A percentile compares a stretch with the other conserved stretches of the same genome.
Evolutionary conservation across 2,888 invertebrate genomes (phyloP).

Genomic region (Coelinius sp.): DNA sequence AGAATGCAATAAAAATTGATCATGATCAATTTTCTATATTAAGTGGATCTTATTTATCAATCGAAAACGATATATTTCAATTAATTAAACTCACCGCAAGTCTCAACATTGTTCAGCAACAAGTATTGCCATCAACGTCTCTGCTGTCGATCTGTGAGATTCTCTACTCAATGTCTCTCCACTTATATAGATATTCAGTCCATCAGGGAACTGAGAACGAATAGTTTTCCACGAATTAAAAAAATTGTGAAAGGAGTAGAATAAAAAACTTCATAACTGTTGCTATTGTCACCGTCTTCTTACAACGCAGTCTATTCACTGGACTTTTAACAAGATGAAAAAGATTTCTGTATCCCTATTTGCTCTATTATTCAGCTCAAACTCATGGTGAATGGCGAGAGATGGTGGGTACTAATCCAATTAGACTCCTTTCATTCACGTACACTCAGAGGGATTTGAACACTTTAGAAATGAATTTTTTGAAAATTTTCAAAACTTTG

Average conservation of each 20-base stretch:
- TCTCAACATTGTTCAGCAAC: slow-evolving; percentile 47
- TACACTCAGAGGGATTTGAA: neutral
- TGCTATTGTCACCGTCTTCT: slow-evolving; percentile 32
- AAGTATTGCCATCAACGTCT: neutral
- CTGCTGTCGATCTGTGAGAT: slow-evolving; percentile 52
- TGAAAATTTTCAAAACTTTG: too few species aligned
- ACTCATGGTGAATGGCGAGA: slow-evolving; percentile 12
- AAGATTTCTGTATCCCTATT: neutral
- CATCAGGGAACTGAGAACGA: slow-evolving; percentile 51
- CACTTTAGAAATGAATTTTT: too few species aligned
- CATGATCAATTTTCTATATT: neutral
- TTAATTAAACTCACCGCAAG: slow-evolving; percentile 53
- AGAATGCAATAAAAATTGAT: slow-evolving; percentile 28
- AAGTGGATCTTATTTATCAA: neutral
- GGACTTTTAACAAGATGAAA: neutral
- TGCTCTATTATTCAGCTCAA: neutral
- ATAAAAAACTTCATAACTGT: slow-evolving; percentile 41
- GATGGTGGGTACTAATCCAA: neutral
- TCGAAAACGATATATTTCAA: neutral
- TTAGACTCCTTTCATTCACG: slow-evolving; percentile 29
- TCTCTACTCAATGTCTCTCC: slow-evolving; percentile 46
- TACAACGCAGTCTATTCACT: neutral
- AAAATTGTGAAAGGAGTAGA: slow-evolving; percentile 52
- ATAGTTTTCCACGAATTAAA: slow-evolving; percentile 41
- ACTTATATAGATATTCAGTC: slow-evolving; percentile 56